A percentile compares a stretch with the other conserved stretches of the same genome.
phyloP scores from a whole-genome alignment of 1,140 invertebrate genomes.

The Sinella curviseta region DNA sequence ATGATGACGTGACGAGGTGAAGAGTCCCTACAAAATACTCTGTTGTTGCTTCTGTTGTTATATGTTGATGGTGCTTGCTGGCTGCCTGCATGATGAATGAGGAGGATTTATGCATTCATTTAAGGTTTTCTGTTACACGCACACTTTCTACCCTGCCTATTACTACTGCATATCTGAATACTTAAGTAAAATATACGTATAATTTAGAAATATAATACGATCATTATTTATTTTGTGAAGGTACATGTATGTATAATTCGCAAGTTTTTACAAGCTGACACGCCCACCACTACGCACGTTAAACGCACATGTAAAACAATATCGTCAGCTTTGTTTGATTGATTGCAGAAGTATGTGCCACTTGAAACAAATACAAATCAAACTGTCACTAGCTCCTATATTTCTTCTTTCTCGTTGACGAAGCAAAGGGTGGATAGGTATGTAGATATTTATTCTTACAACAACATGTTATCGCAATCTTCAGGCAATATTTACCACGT shows the following conservation, averaged over 20 bases:
- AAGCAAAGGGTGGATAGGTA: neutral
- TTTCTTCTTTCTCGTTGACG: neutral
- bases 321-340: neutral
- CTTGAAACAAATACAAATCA: slow-evolving; percentile 7
- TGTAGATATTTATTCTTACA: neutral
- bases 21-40: neutral
- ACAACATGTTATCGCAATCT: too few relatives aligned
- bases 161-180: neutral
- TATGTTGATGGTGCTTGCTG: neutral
- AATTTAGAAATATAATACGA: neutral
- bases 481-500: neutral
- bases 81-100: neutral
- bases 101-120: neutral
- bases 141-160: neutral
- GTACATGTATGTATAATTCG: neutral
- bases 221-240: neutral
- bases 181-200: neutral
- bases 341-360: neutral
- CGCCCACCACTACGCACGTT: neutral
- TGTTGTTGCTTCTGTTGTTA: neutral
- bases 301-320: neutral
- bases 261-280: neutral
- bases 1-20: neutral
- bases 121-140: neutral
- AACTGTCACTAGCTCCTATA: neutral